Evolutionary conservation across 1,140 invertebrate species (phyloP), one percentile per base, ranked within the genome.

Genomic region (Brachionus angularis): DNA sequence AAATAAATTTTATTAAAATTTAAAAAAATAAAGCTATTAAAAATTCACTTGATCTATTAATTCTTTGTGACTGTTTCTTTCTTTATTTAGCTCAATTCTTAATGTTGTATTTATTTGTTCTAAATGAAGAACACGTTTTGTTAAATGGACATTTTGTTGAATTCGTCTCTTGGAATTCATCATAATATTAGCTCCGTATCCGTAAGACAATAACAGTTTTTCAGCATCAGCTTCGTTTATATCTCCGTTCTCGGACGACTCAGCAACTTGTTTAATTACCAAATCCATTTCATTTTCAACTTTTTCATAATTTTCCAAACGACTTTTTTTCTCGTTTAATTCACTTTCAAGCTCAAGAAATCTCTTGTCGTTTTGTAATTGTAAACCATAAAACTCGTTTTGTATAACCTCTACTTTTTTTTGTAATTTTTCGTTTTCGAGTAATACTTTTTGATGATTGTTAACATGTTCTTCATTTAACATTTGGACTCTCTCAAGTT

Each of bases 261-360:
- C 79, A 31, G 81, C 81, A 23, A 80, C 80, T 72, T 82, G 80
- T 75, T 81, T 77, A 18, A 82, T 76, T 25, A 81, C 79, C 70
- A 78, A 74, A 73, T 82, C 81, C 50, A 82, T 73, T 71, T 82
- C 80, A 58, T 79, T 72, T 69, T 82, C 81, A 23, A 82, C 58
- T 55, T 77, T 77, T 72, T 82, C 80, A 73, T 81, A 82, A 5
- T 76, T 75, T 49, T 77, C 74, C 27, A 82, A 73, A 69, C 78
- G 76, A 3, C 62, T 53, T 27, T 73, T 76, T 71, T 77, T 76
- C 52, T 81, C 78, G 10, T 75, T 74, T 46, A 80, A 31, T 12
- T 74, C 52, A 14, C 74, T 71, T 72, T 82, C 80, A 5, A 80
- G 58, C 52, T 80, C 79, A 5, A 74, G 74, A 12, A 79, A 74